These are phyloP conservation scores for Drosophila borealis DNA, from an alignment of 2,888 invertebrate genomes.

Conservation along the genomic window DNA sequence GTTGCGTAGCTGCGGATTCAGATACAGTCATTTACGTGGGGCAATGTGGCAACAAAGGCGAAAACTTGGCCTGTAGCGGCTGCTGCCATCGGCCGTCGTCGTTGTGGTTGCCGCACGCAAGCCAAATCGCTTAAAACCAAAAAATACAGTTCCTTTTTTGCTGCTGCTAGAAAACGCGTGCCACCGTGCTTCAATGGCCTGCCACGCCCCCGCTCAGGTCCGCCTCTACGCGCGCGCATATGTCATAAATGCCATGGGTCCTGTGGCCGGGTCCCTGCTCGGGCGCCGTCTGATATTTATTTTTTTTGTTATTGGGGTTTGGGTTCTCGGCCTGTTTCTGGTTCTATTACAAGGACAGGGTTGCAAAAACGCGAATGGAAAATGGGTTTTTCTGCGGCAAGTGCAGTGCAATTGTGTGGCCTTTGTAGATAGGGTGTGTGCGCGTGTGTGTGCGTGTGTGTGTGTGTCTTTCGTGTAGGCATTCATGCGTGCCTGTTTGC, in stretches of 20 bases:
- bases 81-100: constrained; percentile 5
- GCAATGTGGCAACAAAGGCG: constrained; percentile 48
- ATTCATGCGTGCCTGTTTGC: constrained; percentile 52
- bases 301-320: constrained; percentile 23
- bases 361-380: constrained; percentile 64
- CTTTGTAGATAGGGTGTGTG: constrained; percentile 60
- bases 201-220: constrained; percentile 1
- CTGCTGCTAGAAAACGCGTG: constrained; percentile 18
- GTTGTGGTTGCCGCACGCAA: constrained; percentile 44
- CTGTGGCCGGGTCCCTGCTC: constrained; percentile 3
- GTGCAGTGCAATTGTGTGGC: constrained; percentile 71
- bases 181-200: constrained; percentile 27
- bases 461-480: constrained; percentile 39
- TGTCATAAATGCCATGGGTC: constrained; percentile 67
- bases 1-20: constrained; percentile 53
- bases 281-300: neutral
- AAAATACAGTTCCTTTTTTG: constrained; percentile 32
- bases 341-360: constrained; percentile 40
- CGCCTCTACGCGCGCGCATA: constrained; percentile 54
- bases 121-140: constrained; percentile 69
- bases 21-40: constrained; percentile 51
- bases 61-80: neutral
- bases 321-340: constrained; percentile 24
- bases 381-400: constrained; percentile 67
- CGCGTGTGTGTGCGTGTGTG: constrained; percentile 14